These are phyloP conservation scores for Stenoptilia bipunctidactyla DNA, from an alignment of 2,888 invertebrate genomes.

Conservation along the genomic window DNA sequence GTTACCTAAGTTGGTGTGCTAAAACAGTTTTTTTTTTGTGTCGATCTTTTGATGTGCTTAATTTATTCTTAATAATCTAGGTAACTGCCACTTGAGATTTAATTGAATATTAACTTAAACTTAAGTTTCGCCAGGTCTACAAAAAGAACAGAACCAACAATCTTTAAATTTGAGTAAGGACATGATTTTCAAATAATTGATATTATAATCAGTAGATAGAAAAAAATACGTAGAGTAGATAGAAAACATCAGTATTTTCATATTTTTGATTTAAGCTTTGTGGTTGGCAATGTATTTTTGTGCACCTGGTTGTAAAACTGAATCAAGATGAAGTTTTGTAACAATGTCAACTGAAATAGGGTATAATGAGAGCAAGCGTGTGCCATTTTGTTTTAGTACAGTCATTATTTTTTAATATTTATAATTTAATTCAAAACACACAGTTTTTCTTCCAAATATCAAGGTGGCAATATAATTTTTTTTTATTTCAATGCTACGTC, in stretches of 20 bases:
- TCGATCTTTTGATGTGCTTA: too few species aligned
- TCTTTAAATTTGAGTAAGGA: constrained; percentile 31
- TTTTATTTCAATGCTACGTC: too few species aligned
- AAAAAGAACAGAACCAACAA: constrained; percentile 65
- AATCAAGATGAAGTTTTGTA: constrained; percentile 33
- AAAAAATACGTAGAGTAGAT: constrained; percentile 34
- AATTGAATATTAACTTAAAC: background rate
- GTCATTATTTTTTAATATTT: too few species aligned
- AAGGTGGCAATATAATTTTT: too few species aligned
- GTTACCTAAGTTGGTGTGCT: background rate
- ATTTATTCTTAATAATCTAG: too few species aligned
- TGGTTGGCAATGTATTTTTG: constrained; percentile 64
- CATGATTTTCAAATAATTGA: constrained; percentile 16
- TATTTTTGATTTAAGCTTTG: constrained; percentile 29
- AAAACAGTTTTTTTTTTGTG: background rate
- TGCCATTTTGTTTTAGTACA: too few species aligned
- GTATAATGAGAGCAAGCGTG: too few species aligned
- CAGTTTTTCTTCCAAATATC: too few species aligned
- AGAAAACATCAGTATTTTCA: constrained; percentile 20
- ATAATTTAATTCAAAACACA: too few species aligned
- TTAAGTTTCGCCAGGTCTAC: constrained; percentile 49
- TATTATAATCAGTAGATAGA: constrained; percentile 26
- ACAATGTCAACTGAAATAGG: too few species aligned
- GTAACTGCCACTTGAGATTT: too few species aligned
- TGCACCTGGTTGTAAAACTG: constrained; percentile 51